Base-by-base conservation (phyloP, 2,888 invertebrate species). In the Drosophila algonquin region DNA sequence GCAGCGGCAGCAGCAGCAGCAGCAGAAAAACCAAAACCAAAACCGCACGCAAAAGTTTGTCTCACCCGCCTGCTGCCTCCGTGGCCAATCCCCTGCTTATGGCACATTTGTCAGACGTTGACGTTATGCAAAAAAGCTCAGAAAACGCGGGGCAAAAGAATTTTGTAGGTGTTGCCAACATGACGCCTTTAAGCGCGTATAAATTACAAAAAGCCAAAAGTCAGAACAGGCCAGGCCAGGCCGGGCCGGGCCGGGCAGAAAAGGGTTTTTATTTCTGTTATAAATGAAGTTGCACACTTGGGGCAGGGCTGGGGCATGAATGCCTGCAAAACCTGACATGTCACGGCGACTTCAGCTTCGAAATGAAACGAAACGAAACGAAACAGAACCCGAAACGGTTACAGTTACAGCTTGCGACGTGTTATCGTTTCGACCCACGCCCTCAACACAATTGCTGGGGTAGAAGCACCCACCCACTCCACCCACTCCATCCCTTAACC, bases 71-170 rank as follows among this genome's bases (percentile, higher is more conserved):
- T 3, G 1, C 52, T 18, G 16, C 40, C 18, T 2, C 40, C 5
- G 1, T n/a, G 14, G 8, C 35, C 14, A 50, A 21, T 16, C 56
- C 57, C 69, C 82, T 90, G 87, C 88, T 90, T 87, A 90, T 87
- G 83, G 79, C 82, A 83, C 87, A 90, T 90, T 90, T 90, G 88
- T 90, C 90, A 89, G 89, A 80, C 77, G 85, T 84, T 82, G 85
- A 80, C 85, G 81, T 82, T 89, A 87, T 81, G 81, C 81, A 84
- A 72, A 40, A 63, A 80, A 71, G 77, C 75, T 61, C 50, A 64
- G 62, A 62, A 21, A 45, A 60, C 58, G 58, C 68, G 46, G 73
- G 61, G 69, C 67, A 55, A 68, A 76, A 68, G 77, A 81, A 65
- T 76, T 82, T 86, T 79, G 87, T 84, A 88, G 88, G 87, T 87